A percentile compares a stretch with the other conserved stretches of the same genome.
phyloP scores from a whole-genome alignment of 1,140 invertebrate genomes.

The Tetragonula clypearis region DNA sequence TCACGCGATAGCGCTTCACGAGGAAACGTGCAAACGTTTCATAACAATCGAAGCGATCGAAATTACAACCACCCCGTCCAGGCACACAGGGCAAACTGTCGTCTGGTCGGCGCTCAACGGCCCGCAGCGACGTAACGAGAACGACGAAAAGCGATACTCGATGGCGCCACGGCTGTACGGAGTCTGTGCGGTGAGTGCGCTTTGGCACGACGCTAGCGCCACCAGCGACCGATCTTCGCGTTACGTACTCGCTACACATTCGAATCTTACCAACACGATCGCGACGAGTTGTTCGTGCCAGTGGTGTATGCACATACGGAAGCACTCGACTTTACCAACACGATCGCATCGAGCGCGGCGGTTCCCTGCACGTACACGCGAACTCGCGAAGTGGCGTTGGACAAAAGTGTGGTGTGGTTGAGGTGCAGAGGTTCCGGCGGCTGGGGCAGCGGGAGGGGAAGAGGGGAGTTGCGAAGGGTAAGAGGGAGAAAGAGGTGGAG shows the following conservation, averaged over 20 bases:
- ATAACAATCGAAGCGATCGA: neutral
- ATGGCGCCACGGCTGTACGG: slow-evolving; percentile 58
- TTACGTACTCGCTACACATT: neutral
- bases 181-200: slow-evolving; percentile 44
- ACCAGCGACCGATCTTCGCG: slow-evolving; percentile 11
- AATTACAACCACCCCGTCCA: slow-evolving; percentile 29
- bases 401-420: slow-evolving; percentile 25
- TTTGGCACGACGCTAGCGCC: neutral
- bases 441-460: no score
- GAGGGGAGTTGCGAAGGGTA: no score
- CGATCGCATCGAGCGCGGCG: neutral
- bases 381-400: slow-evolving; percentile 32
- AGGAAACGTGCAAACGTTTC: slow-evolving; percentile 8
- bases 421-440: slow-evolving; percentile 1
- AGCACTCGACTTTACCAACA: neutral
- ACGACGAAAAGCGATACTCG: slow-evolving; percentile 42
- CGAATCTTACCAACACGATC: neutral
- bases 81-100: slow-evolving; percentile 60
- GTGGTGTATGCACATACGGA: neutral
- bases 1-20: neutral
- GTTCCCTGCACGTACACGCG: slow-evolving; percentile 2
- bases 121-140: slow-evolving; percentile 8
- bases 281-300: neutral
- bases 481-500: neutral
- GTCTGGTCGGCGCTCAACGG: slow-evolving; percentile 16